phyloP scores from a whole-genome alignment of 2,113 vertebrate species.

The Otus sunia region DNA sequence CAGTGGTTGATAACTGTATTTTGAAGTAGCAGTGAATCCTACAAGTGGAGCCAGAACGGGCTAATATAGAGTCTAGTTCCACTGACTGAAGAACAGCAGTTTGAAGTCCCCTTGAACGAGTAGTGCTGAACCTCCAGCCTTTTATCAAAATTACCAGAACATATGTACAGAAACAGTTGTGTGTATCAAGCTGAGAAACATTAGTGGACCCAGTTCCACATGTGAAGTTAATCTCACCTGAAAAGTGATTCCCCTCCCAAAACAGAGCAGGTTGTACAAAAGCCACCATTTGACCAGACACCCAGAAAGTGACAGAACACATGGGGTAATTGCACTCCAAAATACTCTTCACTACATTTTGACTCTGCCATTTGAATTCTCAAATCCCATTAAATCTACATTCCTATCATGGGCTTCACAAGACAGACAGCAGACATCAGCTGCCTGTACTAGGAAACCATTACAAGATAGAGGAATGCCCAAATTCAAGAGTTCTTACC shows the following conservation, averaged over 20 bases:
- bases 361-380: background rate
- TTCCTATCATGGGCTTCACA: background rate
- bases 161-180: background rate
- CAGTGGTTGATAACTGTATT: background rate
- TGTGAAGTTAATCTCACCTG: background rate
- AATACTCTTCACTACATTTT: background rate
- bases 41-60: background rate
- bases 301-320: background rate
- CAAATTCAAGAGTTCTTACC: slow-evolving; percentile 75
- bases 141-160: background rate
- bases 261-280: background rate
- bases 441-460: background rate
- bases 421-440: background rate
- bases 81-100: background rate
- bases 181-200: background rate
- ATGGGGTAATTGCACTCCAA: background rate
- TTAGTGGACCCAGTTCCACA: background rate
- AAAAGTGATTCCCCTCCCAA: background rate
- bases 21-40: background rate
- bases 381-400: background rate
- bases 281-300: background rate
- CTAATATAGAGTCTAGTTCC: background rate
- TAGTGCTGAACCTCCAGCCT: background rate
- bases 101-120: background rate
- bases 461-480: background rate